A percentile compares a stretch with the other conserved stretches of the same genome.
Evolutionary conservation across 2,797 vertebrate species (phyloP).

Genomic region (Aldrovandia affinis): DNA sequence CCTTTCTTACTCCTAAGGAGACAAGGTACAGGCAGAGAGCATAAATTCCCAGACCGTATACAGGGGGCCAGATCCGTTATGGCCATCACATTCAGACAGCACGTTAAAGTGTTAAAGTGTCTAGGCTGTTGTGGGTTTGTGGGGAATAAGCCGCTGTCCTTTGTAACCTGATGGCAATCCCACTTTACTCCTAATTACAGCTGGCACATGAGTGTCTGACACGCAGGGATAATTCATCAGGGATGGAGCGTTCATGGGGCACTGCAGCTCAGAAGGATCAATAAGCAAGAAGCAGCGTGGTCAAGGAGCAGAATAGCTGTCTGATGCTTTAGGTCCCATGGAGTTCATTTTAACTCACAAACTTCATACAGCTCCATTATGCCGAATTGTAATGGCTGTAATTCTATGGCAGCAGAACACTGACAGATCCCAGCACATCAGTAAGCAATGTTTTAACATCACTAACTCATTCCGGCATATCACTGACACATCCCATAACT

Average conservation of each 20-base stretch:
- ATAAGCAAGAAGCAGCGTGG: not conserved
- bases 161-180: conserved; percentile 1
- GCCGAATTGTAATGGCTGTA: not conserved
- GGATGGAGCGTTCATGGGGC: not conserved
- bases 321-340: not conserved
- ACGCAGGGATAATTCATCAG: conserved; percentile 10
- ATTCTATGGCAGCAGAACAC: too few species aligned
- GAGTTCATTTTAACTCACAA: not conserved
- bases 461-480: not conserved
- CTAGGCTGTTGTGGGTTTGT: conserved; percentile 18
- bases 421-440: not conserved
- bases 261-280: not conserved
- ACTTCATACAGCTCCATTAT: not conserved
- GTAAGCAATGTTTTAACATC: not conserved
- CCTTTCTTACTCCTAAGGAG: conserved; percentile 64
- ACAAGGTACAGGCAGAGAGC: conserved; percentile 58
- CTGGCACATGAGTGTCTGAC: conserved; percentile 12
- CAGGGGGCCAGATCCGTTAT: conserved; percentile 46
- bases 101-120: conserved; percentile 40
- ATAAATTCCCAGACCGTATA: conserved; percentile 55
- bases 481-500: too few species aligned
- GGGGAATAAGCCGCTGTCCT: conserved; percentile 29
- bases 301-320: not conserved
- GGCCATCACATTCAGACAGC: conserved; percentile 40
- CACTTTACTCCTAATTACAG: conserved; percentile 26